Evolutionary conservation across 2,113 vertebrate species (phyloP), one percentile per base, ranked within the genome.

Genomic region (Hassar affinis): DNA sequence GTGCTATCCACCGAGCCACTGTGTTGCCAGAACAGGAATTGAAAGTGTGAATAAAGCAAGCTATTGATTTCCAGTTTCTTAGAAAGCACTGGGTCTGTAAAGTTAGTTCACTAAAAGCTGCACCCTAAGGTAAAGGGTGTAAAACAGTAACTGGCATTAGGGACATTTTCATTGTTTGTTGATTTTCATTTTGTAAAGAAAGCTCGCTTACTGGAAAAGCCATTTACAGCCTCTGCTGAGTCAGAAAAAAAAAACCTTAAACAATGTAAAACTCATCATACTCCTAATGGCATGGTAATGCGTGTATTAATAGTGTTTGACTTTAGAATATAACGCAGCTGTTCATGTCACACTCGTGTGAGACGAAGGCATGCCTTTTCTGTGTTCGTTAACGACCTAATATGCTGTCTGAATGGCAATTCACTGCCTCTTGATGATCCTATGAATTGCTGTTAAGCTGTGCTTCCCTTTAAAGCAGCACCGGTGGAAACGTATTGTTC

Each of bases 401-500:
- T 85, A 51, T 79, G 77, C 83, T 83, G 81, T 77, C 80, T 76
- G 89, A 93, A 92, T 93, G 93, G 93, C 91, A 92, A 79, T 94
- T 93, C 94, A 88, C 86, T 2, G 91, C 90, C 88, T 77, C 20
- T 76, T 93, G 95, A 95, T 95, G 95, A 90, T 91, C 92, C 94
- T 94, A 94, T 93, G 91, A 91, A 91, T 93, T 89, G 88, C 91
- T 92, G 91, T 90, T 92, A 91, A 93, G 90, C 90, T 81, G 71
- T 82, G 91, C 91, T 88, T 91, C 91, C 93, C 87, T 90, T 95
- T 85, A 89, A 94, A 94, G 92, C 90, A 87, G 90, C 90, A 83
- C 90, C 88, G 83, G 90, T 88, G 83, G 95, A 93, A 94, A 94
- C 89, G 88, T 90, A 89, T 88, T 92, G 94, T 95, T 95, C 95